Evolutionary conservation across 2,797 vertebrate species (phyloP), one percentile per base, ranked within the genome.

Genomic region (Sarcophilus harrisii): DNA sequence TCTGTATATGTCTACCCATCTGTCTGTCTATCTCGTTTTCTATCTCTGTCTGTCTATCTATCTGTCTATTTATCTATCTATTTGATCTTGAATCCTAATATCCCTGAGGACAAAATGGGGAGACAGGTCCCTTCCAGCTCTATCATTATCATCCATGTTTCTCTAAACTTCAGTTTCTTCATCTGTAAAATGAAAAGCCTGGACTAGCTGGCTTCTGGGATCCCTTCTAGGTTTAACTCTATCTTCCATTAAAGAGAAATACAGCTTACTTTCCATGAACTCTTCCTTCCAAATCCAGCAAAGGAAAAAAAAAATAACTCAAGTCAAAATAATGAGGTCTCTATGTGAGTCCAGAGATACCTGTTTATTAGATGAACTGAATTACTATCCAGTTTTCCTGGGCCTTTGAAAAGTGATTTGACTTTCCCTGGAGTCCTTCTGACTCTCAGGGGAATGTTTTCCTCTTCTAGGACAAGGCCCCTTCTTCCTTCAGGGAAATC

Each of bases 381-480:
- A 90, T 95, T 24, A 28, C 91, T 49, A 60, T 90, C 93, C 59
- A n/a, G 90, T 92, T 93, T 94, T 73, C 58, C 58, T 6, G 13
- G 73, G 30, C 32, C 91, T 90, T 73, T 81, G 45, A 95, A 93
- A 90, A 66, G 52, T 91, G 29, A 96, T 73, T 97, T 91, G 52
- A 52, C 96, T 97, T 96, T 96, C 58, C 91, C 49, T 94, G 57
- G 94, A 87, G 90, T 57, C 55, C 32, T 54, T 91, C 90, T 93
- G 93, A 95, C 58, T 96, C 90, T 92, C 3, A 16, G 89, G 91
- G 89, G 94, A 57, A 97, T 32, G 32, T 66, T 94, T 95, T 52
- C 97, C 97, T 98, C 97, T 97, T 97, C 98, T 96, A 98, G 93
- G 96, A 94, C 57, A 59, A 97, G 97, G 73, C 57, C 58, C 54